A percentile compares a stretch with the other conserved stretches of the same genome.
phyloP scores from a whole-genome alignment of 2,888 invertebrate species.

The Tinea semifulvella region DNA sequence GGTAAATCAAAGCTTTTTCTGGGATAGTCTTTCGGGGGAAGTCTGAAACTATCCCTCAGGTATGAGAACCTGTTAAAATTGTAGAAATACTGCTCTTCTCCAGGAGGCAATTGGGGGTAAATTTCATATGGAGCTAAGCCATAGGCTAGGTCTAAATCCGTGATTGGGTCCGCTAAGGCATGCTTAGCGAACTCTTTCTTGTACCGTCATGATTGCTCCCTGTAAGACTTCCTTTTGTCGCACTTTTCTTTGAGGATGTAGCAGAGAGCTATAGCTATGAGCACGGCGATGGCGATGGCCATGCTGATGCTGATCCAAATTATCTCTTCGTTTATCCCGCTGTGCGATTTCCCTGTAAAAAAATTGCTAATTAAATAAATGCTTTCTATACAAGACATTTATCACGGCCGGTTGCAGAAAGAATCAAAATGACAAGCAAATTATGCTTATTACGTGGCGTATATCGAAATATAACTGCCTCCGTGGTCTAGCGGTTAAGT shows the following conservation, averaged over 20 bases:
- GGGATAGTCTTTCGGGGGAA: slow-evolving; percentile 50
- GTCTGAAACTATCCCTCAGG: slow-evolving; percentile 45
- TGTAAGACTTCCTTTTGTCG: slow-evolving; percentile 76
- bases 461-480: too few relatives aligned
- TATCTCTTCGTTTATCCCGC: slow-evolving; percentile 87
- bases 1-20: background rate
- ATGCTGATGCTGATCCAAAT: slow-evolving; percentile 91
- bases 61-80: slow-evolving; percentile 59
- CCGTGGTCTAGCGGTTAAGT: too few relatives aligned
- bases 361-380: background rate
- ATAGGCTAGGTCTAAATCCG: slow-evolving; percentile 34
- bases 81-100: slow-evolving; percentile 52
- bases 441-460: too few relatives aligned
- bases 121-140: slow-evolving; percentile 41
- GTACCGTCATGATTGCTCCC: slow-evolving; percentile 74
- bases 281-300: slow-evolving; percentile 82
- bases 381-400: too few relatives aligned
- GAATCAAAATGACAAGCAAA: too few relatives aligned
- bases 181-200: slow-evolving; percentile 59
- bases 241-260: slow-evolving; percentile 85
- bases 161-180: slow-evolving; percentile 51
- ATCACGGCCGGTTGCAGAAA: too few relatives aligned
- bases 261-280: slow-evolving; percentile 84
- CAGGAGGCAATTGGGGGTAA: slow-evolving; percentile 56
- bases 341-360: slow-evolving; percentile 78